Base-by-base conservation (phyloP, 1,140 invertebrate genomes). In the Drosophila ananassae region DNA sequence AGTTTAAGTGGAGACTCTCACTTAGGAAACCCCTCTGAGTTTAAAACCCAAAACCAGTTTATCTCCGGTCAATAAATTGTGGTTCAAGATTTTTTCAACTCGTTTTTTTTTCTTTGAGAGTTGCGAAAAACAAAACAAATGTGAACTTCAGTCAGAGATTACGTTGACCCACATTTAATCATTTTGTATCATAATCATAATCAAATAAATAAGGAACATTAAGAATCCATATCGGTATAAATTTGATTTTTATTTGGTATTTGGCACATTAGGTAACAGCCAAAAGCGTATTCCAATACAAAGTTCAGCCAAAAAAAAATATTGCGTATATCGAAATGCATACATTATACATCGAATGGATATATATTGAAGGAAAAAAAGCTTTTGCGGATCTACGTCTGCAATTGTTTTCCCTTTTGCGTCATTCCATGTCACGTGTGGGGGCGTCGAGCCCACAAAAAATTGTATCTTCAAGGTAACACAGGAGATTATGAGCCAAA, bases 371-470 rank as follows among this genome's bases (percentile, higher is more conserved):
- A 17, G 17, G 46, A 28, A 28, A 67, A 67, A 50, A 64, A 44
- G 62, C 21, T 68, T 69, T 69, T 56, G 34, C 32, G 6, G 17
- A 57, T 44, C 44, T 69, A 25, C 53, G 57, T 67, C 62, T 54
- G 34, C 73, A 75, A 67, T 75, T 76, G 61, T 76, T 75, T 66
- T 21, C 25, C 54, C 17, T 50, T 68, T 57, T 76, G 73, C 73
- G 73, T 76, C 73, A 76, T 57, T 76, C 55, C 72, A 75, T 76
- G 73, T 76, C 72, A 76, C 73, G 73, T 76, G 72, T 67, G 73
- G 72, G 48, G 55, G 73, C 54, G 72, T 12, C 10, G 73, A 64
- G 17, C 8, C 24, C 8, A 6, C 28, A 59, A 58, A 44, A 56
- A 47, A 17, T n/a, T 32, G 66, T 66, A 58, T 50, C 41, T 12